phyloP scores from a whole-genome alignment of 2,797 vertebrate genomes.

The Bradypodion pumilum region DNA sequence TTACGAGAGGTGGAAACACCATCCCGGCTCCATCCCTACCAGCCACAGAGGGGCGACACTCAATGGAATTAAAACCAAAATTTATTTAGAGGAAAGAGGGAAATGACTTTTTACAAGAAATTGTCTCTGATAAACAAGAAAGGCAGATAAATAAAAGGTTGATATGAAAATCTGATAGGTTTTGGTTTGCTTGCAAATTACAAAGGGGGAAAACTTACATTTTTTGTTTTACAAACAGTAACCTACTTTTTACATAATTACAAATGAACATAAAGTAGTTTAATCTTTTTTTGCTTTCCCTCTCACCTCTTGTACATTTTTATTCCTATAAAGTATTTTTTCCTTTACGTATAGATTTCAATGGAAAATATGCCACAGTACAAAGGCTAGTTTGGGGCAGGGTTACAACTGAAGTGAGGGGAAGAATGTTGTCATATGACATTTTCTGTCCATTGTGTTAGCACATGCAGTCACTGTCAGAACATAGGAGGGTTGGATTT shows the following conservation, averaged over 20 bases:
- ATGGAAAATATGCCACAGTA: conserved; percentile 71
- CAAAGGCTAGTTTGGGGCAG: conserved; percentile 41
- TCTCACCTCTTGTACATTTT: conserved; percentile 17
- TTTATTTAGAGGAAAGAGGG: conserved; percentile 83
- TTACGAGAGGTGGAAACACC: not conserved
- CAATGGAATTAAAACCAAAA: conserved; percentile 66
- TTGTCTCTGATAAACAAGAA: conserved; percentile 75
- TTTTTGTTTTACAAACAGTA: conserved; percentile 84
- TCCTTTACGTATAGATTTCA: conserved; percentile 40
- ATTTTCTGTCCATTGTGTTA: conserved; percentile 78
- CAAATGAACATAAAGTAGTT: conserved; percentile 78
- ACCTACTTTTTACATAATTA: conserved; percentile 84
- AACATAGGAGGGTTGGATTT: conserved; percentile 56
- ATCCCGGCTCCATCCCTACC: too few species aligned
- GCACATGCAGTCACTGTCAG: conserved; percentile 77
- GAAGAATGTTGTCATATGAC: conserved; percentile 37
- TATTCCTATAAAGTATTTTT: conserved; percentile 14
- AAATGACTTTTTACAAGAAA: conserved; percentile 83
- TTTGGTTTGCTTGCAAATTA: conserved; percentile 73
- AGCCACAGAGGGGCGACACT: not conserved
- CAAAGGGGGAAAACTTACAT: conserved; percentile 69
- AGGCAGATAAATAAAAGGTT: conserved; percentile 95
- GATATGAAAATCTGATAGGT: conserved; percentile 83
- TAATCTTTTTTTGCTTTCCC: conserved; percentile 57
- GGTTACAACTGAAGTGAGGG: not conserved